These are phyloP conservation scores for Pocillopora damicornis DNA, from an alignment of 64 coral and sea anemone species.

Conservation along the genomic window DNA sequence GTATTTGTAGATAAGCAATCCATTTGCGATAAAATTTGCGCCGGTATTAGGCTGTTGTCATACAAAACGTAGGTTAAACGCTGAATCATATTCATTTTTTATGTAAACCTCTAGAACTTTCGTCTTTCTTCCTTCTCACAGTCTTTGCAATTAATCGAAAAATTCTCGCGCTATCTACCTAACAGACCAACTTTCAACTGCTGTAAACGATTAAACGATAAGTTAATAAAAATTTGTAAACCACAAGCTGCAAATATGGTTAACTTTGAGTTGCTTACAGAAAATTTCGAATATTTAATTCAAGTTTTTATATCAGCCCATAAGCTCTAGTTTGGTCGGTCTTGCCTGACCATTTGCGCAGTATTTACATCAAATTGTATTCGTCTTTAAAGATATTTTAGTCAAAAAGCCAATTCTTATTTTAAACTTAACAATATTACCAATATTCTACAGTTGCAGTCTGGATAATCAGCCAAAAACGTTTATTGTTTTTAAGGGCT, in stretches of 20 bases:
- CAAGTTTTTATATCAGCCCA: not conserved
- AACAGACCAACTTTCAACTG: not conserved
- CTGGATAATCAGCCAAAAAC: too few species aligned
- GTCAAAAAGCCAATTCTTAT: too few species aligned
- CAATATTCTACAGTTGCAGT: too few species aligned
- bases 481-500: too few species aligned
- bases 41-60: not conserved
- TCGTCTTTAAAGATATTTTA: too few species aligned
- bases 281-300: not conserved
- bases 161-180: not conserved
- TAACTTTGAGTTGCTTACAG: not conserved
- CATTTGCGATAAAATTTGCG: not conserved
- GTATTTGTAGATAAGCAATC: not conserved
- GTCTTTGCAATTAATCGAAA: constrained; percentile 7
- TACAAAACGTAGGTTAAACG: not conserved
- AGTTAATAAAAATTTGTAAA: not conserved
- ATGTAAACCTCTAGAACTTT: not conserved
- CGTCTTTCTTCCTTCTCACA: not conserved
- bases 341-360: not conserved
- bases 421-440: too few species aligned
- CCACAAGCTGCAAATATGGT: not conserved
- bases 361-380: too few species aligned
- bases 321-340: not conserved
- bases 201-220: not conserved
- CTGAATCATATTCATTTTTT: constrained; percentile 7